Conservation (phyloP, 2,113 vertebrate genomes). For the Litocranius walleri region DNA sequence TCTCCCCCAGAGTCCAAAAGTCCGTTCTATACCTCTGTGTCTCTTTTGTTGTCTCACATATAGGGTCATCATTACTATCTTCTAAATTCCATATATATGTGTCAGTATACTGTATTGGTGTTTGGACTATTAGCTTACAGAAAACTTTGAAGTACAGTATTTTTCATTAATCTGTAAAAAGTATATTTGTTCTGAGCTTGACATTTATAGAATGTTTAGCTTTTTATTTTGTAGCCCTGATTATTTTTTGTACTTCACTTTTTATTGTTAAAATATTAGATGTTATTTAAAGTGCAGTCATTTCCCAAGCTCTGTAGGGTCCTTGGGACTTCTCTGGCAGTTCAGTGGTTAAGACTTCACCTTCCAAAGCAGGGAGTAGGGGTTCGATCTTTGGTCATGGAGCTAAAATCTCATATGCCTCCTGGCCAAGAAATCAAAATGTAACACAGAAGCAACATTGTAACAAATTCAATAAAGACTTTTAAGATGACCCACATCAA, state of each 20-base stretch:
- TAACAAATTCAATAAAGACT: neutral
- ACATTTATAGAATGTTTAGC: neutral
- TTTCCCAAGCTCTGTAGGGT: neutral
- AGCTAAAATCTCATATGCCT: neutral
- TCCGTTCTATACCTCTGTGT: no score
- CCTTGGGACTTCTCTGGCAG: neutral
- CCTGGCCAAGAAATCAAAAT: neutral
- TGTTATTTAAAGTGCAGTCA: neutral
- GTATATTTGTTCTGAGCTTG: neutral
- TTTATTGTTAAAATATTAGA: slow-evolving; percentile 9
- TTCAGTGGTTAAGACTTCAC: neutral
- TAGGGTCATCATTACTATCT: no score
- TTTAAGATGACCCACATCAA: neutral
- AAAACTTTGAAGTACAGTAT: neutral
- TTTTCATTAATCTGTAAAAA: neutral
- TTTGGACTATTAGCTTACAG: neutral
- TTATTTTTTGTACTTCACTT: neutral
- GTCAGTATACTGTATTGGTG: no score
- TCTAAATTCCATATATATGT: no score
- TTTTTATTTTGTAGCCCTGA: neutral
- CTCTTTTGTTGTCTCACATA: no score
- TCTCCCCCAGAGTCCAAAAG: no score
- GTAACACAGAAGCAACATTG: neutral
- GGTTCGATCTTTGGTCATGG: neutral
- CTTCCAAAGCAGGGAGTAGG: neutral